Evolutionary conservation across 2,888 invertebrate genomes (phyloP).

Genomic region (Drosophila diplacantha): DNA sequence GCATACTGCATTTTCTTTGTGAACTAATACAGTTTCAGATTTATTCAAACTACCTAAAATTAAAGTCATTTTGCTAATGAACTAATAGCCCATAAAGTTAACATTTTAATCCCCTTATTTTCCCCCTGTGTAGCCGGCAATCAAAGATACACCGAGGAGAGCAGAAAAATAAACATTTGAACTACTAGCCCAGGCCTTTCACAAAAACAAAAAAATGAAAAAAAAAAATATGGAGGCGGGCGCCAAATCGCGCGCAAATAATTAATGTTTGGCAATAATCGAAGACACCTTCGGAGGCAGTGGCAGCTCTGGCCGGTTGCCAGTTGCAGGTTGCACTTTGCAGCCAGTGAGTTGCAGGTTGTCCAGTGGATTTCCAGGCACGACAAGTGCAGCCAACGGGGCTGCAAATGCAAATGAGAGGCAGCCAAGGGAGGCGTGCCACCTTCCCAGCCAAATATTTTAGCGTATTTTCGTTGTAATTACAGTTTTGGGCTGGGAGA

Average conservation of each 20-base stretch:
- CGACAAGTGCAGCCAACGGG: constrained; percentile 59
- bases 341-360: constrained; percentile 8
- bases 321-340: constrained; percentile 33
- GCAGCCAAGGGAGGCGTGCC: constrained; percentile 42
- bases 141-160: constrained; percentile 68
- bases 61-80: neutral
- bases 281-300: constrained; percentile 68
- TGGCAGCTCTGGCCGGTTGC: constrained; percentile 36
- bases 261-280: constrained; percentile 75
- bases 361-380: constrained; percentile 16
- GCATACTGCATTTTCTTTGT: neutral
- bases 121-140: constrained; percentile 47
- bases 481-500: constrained; percentile 21
- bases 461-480: constrained; percentile 33
- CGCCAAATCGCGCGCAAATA: constrained; percentile 59
- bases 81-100: neutral
- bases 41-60: neutral
- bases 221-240: constrained; percentile 46
- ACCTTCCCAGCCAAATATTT: constrained; percentile 27
- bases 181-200: constrained; percentile 68
- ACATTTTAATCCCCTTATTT: neutral
- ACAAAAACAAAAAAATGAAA: constrained; percentile 44
- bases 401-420: constrained; percentile 65
- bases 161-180: constrained; percentile 65
- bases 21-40: neutral